phyloP scores from a whole-genome alignment of 2,797 vertebrate species.

The Pangasius mekongensis region DNA sequence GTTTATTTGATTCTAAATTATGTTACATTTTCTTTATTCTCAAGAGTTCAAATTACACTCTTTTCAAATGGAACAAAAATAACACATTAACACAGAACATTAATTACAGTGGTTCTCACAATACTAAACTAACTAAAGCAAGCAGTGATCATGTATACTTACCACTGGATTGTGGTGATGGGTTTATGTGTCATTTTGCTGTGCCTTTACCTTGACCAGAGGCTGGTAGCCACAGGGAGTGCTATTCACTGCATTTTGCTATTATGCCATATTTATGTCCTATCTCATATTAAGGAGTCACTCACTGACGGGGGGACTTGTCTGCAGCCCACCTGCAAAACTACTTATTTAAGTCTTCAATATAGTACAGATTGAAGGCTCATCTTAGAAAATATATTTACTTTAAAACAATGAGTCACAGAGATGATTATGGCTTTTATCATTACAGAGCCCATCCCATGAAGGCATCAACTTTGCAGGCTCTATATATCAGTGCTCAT shows the following conservation, averaged over 20 bases:
- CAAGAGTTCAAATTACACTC: neutral
- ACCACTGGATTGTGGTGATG: neutral
- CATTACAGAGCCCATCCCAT: constrained; percentile 7
- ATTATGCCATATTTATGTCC: neutral
- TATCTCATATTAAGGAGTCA: neutral
- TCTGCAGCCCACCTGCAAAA: constrained; percentile 56
- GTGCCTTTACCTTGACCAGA: neutral
- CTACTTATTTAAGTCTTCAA: constrained; percentile 35
- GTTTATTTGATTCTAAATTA: neutral
- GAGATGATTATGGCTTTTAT: constrained; percentile 32
- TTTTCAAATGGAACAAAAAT: neutral
- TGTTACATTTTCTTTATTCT: neutral
- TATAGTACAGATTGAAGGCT: neutral
- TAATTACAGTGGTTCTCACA: neutral
- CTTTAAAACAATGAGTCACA: constrained; percentile 13
- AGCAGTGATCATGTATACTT: neutral
- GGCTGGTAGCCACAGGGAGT: neutral
- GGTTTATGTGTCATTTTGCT: neutral
- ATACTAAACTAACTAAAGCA: neutral
- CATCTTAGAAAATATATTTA: neutral
- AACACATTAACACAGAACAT: neutral
- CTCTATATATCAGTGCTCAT: constrained; percentile 40
- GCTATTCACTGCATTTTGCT: too few relatives aligned
- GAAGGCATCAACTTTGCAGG: constrained; percentile 6
- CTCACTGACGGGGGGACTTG: neutral